Percentiles rank a stretch among this genome's conserved stretches.
phyloP scores from a whole-genome alignment of 2,113 vertebrate genomes.

The Misgurnus anguillicaudatus region DNA sequence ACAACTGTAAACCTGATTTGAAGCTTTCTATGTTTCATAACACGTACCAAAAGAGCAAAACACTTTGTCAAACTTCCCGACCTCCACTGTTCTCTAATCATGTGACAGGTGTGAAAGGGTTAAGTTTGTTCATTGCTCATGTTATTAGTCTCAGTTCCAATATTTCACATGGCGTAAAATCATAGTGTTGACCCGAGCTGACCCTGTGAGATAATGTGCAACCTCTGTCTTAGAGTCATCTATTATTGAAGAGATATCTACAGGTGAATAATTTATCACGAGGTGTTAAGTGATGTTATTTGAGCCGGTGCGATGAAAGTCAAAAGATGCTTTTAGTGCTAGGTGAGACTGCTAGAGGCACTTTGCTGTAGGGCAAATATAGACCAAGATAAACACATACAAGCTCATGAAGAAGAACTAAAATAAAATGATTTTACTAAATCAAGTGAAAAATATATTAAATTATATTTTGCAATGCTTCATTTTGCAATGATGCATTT shows the following conservation, averaged over 20 bases:
- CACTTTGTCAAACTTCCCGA: neutral
- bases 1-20: neutral
- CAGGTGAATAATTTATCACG: conserved; percentile 70
- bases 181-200: conserved; percentile 15
- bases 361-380: neutral
- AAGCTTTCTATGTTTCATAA: neutral
- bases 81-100: neutral
- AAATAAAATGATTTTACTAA: neutral
- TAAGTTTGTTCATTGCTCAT: conserved; percentile 13
- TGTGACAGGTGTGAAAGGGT: neutral
- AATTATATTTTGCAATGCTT: no score
- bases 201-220: neutral
- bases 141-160: conserved; percentile 22
- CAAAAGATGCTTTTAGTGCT: conserved; percentile 10
- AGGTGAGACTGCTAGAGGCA: conserved; percentile 12
- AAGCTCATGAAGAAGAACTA: no score
- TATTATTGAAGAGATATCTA: conserved; percentile 66
- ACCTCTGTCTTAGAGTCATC: conserved; percentile 52
- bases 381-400: neutral
- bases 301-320: conserved; percentile 42
- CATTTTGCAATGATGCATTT: no score
- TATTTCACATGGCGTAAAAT: conserved; percentile 37
- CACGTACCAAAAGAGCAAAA: neutral
- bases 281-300: conserved; percentile 65
- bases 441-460: no score